phyloP scores from a whole-genome alignment of 2,797 vertebrate genomes.

The Margarornis squamiger region DNA sequence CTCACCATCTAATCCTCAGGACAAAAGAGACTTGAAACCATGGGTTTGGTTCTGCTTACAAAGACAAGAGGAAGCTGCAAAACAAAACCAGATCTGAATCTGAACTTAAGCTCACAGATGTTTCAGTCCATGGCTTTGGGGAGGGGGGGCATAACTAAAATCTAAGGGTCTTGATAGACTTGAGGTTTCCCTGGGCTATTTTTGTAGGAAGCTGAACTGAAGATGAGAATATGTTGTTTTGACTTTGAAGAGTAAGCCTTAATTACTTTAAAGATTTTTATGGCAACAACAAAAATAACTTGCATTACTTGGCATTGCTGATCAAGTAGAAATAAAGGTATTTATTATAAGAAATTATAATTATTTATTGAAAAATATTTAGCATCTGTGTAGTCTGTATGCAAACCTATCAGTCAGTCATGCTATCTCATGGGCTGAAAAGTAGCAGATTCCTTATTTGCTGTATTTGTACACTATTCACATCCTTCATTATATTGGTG shows the following conservation, averaged over 20 bases:
- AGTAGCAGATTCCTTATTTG: background rate
- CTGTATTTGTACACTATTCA: background rate
- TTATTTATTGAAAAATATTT: background rate
- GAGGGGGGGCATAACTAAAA: background rate
- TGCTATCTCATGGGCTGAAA: background rate
- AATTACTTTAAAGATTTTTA: background rate
- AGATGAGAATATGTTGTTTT: background rate
- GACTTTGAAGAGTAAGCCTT: background rate
- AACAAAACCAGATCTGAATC: constrained; percentile 24
- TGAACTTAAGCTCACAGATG: constrained; percentile 15
- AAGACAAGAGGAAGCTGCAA: constrained; percentile 32
- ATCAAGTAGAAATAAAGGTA: background rate
- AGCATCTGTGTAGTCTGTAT: background rate
- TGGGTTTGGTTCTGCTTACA: constrained; percentile 42
- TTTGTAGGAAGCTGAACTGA: background rate
- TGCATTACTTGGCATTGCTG: background rate
- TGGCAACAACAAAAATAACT: background rate
- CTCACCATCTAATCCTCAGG: background rate
- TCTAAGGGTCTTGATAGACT: background rate
- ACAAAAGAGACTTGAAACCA: constrained; percentile 20
- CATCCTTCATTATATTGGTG: background rate
- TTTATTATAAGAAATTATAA: background rate
- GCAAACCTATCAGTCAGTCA: background rate
- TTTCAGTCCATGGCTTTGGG: background rate
- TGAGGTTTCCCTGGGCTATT: background rate